Base-by-base conservation (phyloP, 1,140 invertebrate genomes). In the Lasioglossum baleicum region DNA sequence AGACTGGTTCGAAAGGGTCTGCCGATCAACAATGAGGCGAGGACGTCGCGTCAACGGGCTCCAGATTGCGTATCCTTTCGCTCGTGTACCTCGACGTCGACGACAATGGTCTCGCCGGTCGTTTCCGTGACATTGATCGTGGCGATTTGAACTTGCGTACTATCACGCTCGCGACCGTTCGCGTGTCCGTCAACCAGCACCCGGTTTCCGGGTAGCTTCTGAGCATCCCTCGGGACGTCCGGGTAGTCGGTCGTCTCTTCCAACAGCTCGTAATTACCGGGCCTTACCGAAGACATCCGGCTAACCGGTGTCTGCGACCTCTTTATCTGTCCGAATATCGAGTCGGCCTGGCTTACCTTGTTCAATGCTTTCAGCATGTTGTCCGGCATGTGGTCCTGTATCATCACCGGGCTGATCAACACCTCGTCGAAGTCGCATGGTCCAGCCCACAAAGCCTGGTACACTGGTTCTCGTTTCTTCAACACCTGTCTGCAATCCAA, bases 361-460 rank as follows among this genome's bases (percentile, higher is more conserved):
- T 97, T 95, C 68, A 98, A 93, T 13, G 97, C 97, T 76, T 96
- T 95, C 71, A 98, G 93, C 75, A 98, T 96, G 92, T 96, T 97
- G 90, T 98, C 97, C 31, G 97, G 97, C 97, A 98, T 98, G 91
- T 98, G 98, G 92, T 98, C 97, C 91, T 97, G 97, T 71, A 98
- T 95, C 97, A 98, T 98, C 35, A 97, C 97, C 2, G 97, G 97
- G 31, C 97, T 98, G 66, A 98, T 97, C 44, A 98, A 94, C 31
- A 98, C 97, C 93, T 98, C 97, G 92, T 98, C 96, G 91, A 98
- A 98, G 91, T 97, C 97, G 26, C 94, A 95, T 80, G 97, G 97
- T 70, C 96, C 95, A 2, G 96, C 97, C 97, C 97, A 98, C 7
- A 98, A 92, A 1, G 97, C 98, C 92, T 98, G 97, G 92, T 98